Base-by-base conservation (phyloP, 2,113 vertebrate species). In the Brienomyrus longianalis region DNA sequence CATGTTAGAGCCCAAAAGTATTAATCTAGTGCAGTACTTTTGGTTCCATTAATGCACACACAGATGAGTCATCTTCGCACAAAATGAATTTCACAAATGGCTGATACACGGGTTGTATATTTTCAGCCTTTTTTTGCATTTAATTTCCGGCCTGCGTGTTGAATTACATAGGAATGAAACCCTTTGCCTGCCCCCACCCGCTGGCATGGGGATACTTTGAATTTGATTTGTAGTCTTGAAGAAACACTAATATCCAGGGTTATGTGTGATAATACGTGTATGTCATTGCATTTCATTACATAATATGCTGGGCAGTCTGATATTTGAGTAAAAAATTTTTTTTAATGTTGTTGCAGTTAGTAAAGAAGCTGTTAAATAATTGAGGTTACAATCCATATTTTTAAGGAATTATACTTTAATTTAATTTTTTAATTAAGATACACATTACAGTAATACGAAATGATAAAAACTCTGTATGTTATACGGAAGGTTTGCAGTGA, bases 1-100 rank as follows among this genome's bases (percentile, higher is more conserved):
- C 88, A 87, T 88, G 48, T 86, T 51, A 43, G 48, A 56, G 62
- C 88, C 23, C 83, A 47, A 39, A 59, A 90, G 89, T 91, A 85
- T 90, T 23, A 89, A 80, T 92, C 84, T 91, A 52, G 66, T 39
- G 17, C 27, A 17, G 35, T 27, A 80, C 70, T 89, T 86, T 35
- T 31, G 17, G 47, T 45, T 88, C 48, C 80, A 87, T 89, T 88
- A 56, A 43, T 88, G 87, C 84, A 51, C 62, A 62, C 66, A 39
- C 56, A 91, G 85, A 86, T 39, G 52, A 88, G 47, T 74, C 51
- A 86, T 74, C 86, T 89, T 89, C 7, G 35, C 19, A 7, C 9
- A 84, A 80, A 19, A 83, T n/a, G 62, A 77, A 86, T 84, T 77
- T 56, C 4, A 83, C 13, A 54, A 21, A 48, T 52, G 83, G 66